These are phyloP conservation scores for Spatulosminthurus flaviceps DNA, from an alignment of 2,888 invertebrate species.

Conservation along the genomic window DNA sequence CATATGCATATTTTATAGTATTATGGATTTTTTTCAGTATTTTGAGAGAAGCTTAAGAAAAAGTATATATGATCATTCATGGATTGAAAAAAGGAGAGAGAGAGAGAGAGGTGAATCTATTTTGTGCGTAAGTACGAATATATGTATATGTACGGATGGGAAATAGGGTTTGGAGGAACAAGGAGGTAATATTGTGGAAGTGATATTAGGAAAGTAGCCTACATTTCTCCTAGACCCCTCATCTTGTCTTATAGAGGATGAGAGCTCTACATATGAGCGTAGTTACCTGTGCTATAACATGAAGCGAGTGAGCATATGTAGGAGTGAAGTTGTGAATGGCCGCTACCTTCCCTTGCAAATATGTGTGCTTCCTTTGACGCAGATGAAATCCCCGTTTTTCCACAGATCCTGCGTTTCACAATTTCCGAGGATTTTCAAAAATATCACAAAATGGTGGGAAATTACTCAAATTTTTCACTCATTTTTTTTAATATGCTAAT, in stretches of 20 bases:
- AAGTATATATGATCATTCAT: too few species aligned
- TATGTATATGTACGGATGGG: too few species aligned
- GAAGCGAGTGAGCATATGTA: constrained; percentile 3
- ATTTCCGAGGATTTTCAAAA: too few species aligned
- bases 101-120: background rate
- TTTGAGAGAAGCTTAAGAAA: too few species aligned
- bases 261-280: background rate
- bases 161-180: background rate
- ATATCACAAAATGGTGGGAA: too few species aligned
- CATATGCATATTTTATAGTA: too few species aligned
- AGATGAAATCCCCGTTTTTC: background rate
- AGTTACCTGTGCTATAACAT: background rate
- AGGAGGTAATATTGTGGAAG: background rate
- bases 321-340: constrained; percentile 5
- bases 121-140: too few species aligned
- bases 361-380: background rate
- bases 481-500: too few species aligned
- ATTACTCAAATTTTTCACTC: too few species aligned
- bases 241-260: background rate
- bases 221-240: background rate
- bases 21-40: too few species aligned
- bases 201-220: background rate
- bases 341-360: background rate
- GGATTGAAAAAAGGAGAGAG: background rate
- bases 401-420: too few species aligned